phyloP scores from a whole-genome alignment of 2,113 vertebrate species.

The Ceratotherium simum region DNA sequence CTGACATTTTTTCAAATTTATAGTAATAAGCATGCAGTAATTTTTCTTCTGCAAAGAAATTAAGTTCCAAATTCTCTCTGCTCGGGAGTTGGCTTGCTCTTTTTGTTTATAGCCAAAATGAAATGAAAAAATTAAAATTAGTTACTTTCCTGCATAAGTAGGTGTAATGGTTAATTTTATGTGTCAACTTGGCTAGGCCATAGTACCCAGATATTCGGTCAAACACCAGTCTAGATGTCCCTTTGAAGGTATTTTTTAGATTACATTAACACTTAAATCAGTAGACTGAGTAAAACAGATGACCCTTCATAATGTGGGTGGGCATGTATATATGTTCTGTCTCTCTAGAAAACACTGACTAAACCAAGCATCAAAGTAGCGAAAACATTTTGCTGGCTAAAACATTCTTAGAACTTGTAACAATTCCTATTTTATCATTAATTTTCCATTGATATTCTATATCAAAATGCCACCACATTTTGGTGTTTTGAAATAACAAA shows the following conservation, averaged over 20 bases:
- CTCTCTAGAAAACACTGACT: background rate
- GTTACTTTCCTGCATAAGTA: background rate
- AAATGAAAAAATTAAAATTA: slow-evolving; percentile 44
- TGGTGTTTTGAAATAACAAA: no score
- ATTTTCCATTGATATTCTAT: background rate
- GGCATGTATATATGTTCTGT: background rate
- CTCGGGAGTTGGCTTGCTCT: background rate
- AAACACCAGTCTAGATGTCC: background rate
- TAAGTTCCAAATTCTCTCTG: slow-evolving; percentile 16
- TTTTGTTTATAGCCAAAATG: slow-evolving; percentile 8
- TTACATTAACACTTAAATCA: slow-evolving; percentile 26
- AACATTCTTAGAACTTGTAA: slow-evolving; percentile 4
- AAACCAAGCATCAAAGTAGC: background rate
- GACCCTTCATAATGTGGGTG: background rate
- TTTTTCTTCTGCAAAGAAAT: slow-evolving; percentile 46
- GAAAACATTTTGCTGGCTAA: background rate
- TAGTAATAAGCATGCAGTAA: slow-evolving; percentile 1
- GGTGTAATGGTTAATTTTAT: slow-evolving; percentile 24
- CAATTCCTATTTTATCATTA: background rate
- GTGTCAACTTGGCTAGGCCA: background rate
- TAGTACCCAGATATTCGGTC: background rate
- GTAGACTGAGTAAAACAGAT: background rate
- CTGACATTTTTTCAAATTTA: background rate
- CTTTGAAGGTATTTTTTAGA: slow-evolving; percentile 18
- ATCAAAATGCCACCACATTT: background rate